Evolutionary conservation across 2,113 vertebrate genomes (phyloP).

Genomic region (Tyto alba): DNA sequence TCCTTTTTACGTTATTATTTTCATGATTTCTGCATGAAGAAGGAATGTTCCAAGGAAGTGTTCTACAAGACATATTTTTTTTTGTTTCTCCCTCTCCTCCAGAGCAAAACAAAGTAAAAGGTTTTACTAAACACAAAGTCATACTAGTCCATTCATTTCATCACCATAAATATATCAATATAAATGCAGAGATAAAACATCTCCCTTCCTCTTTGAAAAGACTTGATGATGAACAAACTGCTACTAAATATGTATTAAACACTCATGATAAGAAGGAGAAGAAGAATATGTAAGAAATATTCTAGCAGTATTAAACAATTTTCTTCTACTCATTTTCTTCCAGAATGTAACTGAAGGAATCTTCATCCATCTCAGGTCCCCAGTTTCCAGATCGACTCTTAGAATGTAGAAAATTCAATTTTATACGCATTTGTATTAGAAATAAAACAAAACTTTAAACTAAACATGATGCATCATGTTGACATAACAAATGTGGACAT

Average conservation of each 20-base stretch:
- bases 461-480: conserved; percentile 71
- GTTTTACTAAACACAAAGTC: neutral
- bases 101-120: neutral
- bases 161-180: neutral
- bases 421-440: conserved; percentile 66
- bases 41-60: neutral
- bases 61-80: neutral
- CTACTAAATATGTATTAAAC: neutral
- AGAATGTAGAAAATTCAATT: conserved; percentile 66
- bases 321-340: neutral
- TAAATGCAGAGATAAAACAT: neutral
- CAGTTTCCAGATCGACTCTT: conserved; percentile 41
- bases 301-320: neutral
- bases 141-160: neutral
- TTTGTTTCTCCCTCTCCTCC: neutral
- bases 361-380: neutral
- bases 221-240: neutral
- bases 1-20: neutral
- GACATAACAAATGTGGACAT: conserved; percentile 84
- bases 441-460: conserved; percentile 62
- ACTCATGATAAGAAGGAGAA: neutral
- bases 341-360: neutral
- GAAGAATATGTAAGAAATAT: neutral
- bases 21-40: neutral
- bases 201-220: neutral